Evolutionary conservation across 2,797 vertebrate genomes (phyloP).

Genomic region (Balearica regulorum): DNA sequence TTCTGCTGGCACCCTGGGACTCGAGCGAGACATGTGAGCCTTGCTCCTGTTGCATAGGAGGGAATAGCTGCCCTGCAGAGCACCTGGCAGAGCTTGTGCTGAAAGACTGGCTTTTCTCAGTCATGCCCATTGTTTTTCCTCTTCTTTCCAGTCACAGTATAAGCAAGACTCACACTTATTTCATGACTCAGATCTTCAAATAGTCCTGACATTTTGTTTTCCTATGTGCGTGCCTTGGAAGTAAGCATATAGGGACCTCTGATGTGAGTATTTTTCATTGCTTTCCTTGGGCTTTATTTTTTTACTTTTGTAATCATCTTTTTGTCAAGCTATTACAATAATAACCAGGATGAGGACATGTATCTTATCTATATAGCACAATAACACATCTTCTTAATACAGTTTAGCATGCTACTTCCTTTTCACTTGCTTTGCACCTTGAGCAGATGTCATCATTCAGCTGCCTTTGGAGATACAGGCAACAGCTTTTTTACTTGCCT

Average conservation of each 20-base stretch:
- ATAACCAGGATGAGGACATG: neutral
- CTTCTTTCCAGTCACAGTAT: neutral
- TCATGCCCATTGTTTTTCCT: neutral
- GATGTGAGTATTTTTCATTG: neutral
- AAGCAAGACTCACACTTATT: neutral
- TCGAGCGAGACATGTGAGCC: neutral
- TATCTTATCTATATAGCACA: neutral
- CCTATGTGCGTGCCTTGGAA: neutral
- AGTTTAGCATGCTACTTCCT: neutral
- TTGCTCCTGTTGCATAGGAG: neutral
- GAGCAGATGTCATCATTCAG: neutral
- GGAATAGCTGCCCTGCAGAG: neutral
- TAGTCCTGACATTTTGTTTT: neutral
- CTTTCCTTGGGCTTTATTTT: neutral
- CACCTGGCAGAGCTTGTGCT: rapidly evolving
- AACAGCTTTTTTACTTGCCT: neutral
- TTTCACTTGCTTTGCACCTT: neutral
- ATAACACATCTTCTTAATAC: neutral
- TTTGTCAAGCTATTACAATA: neutral
- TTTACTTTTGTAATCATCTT: neutral
- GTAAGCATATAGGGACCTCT: neutral
- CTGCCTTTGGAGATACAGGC: neutral
- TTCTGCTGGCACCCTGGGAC: neutral
- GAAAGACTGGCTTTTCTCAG: neutral
- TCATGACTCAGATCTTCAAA: neutral